These are phyloP conservation scores for Periophthalmus modestus DNA, from an alignment of 2,113 vertebrate genomes.

Conservation along the genomic window DNA sequence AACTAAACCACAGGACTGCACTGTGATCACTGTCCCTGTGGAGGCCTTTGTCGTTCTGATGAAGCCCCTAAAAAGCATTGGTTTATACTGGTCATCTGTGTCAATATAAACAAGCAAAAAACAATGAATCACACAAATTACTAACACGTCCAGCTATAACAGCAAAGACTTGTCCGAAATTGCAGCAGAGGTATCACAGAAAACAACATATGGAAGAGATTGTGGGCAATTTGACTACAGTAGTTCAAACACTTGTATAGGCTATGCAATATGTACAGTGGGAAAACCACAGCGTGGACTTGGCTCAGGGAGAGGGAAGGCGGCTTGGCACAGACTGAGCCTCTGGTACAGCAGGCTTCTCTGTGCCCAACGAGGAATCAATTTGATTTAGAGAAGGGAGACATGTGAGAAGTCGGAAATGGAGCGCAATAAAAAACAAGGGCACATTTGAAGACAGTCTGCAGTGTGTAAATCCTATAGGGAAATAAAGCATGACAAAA, in stretches of 20 bases:
- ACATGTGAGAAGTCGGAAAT: slow-evolving; percentile 32
- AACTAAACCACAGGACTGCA: background rate
- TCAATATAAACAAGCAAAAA: too few species aligned
- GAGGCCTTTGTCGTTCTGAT: background rate
- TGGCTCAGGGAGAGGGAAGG: background rate
- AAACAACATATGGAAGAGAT: slow-evolving; percentile 65
- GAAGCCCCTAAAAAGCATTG: too few species aligned
- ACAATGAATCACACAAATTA: too few species aligned
- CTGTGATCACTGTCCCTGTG: background rate
- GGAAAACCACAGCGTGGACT: slow-evolving; percentile 49
- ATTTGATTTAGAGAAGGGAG: slow-evolving; percentile 29
- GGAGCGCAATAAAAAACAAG: slow-evolving; percentile 17
- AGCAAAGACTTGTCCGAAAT: background rate
- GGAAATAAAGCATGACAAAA: background rate
- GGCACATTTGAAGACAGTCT: slow-evolving; percentile 6
- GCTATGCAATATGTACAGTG: slow-evolving; percentile 67
- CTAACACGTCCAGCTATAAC: too few species aligned
- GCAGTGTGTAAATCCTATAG: background rate
- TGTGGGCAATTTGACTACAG: slow-evolving; percentile 68
- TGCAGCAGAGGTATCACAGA: slow-evolving; percentile 28
- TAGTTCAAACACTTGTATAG: slow-evolving; percentile 67
- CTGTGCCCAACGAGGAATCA: slow-evolving; percentile 33
- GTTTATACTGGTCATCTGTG: too few species aligned
- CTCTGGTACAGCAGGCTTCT: slow-evolving; percentile 12
- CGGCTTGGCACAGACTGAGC: slow-evolving; percentile 24